Base-by-base conservation (phyloP, 1,140 invertebrate genomes). In the Magallana gigas region DNA sequence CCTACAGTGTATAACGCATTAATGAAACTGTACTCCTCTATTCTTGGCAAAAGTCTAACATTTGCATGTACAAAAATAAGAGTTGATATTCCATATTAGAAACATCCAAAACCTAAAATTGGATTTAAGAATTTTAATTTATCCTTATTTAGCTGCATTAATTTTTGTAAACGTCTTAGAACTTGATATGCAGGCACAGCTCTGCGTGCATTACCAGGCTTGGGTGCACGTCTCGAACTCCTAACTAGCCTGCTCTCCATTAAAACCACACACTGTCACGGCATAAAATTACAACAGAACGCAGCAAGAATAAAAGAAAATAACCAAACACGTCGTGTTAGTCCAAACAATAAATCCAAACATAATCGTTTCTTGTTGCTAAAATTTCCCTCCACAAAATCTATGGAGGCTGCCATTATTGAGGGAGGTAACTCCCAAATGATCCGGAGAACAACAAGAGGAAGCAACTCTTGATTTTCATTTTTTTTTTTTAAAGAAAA, bases 351-450 rank as follows among this genome's bases (percentile, higher is more conserved):
- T 29, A 68, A 29, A 29, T 29, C 12, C 23, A 76, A 76, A 76
- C 14, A 29, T 76, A 18, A 76, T 29, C 68, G 36, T 76, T 76
- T 29, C 23, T 76, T 12, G 36, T 29, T 29, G 36, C 18, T 2
- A 76, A 29, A 36, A 36, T 76, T 76, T 76, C 68, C 68, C 68
- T 76, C 68, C 68, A 76, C 68, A 76, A 76, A 8, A 76, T 29
- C 60, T 23, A 76, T 76, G 68, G 68, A 76, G 68, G 68, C 68
- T 76, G 68, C 68, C 68, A 76, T 76, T 76, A 76, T 29, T 76
- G 36, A 76, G 68, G 68, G 68, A 76, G 68, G 18, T 11, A 76
- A 76, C 68, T 76, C 68, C 68, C 23, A 76, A 5, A 76, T 2
- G 23, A 12, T 18, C 8, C 12, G 3, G 23, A 2, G 1, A 29